These are phyloP conservation scores for Peromyscus attwateri DNA, from an alignment of 2,797 vertebrate species.

Conservation along the genomic window DNA sequence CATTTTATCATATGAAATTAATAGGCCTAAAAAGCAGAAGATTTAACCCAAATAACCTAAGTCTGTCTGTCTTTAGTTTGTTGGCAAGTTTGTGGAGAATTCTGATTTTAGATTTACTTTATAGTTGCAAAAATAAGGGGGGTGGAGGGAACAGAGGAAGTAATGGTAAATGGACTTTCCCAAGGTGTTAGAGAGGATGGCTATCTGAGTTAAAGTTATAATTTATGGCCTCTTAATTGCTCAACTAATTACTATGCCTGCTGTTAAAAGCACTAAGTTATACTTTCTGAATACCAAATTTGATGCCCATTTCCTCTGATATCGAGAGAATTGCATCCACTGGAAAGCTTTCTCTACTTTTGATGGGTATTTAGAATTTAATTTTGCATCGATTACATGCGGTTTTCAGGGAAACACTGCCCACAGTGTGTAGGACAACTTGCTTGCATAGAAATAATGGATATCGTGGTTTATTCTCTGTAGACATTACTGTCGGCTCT, in stretches of 20 bases:
- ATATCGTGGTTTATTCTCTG: conserved; percentile 7
- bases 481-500: conserved; percentile 45
- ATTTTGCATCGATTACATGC: conserved; percentile 47
- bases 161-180: conserved; percentile 77
- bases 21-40: not conserved
- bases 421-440: conserved; percentile 37
- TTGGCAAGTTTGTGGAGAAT: conserved; percentile 62
- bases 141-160: conserved; percentile 65
- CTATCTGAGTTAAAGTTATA: conserved; percentile 78
- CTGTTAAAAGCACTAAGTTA: conserved; percentile 83
- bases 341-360: conserved; percentile 62
- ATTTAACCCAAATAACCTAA: conserved; percentile 60
- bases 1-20: conserved; percentile 51
- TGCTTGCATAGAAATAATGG: not conserved
- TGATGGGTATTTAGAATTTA: conserved; percentile 64
- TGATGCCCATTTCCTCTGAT: conserved; percentile 76
- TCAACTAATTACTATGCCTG: conserved; percentile 80
- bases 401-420: conserved; percentile 65
- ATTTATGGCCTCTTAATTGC: conserved; percentile 80
- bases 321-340: conserved; percentile 75
- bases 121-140: conserved; percentile 63
- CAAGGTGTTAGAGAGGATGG: conserved; percentile 80
- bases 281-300: conserved; percentile 80
- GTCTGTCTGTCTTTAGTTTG: conserved; percentile 34
- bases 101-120: conserved; percentile 75